Conservation (phyloP, 2,797 vertebrate species). For the Erithacus rubecula region DNA sequence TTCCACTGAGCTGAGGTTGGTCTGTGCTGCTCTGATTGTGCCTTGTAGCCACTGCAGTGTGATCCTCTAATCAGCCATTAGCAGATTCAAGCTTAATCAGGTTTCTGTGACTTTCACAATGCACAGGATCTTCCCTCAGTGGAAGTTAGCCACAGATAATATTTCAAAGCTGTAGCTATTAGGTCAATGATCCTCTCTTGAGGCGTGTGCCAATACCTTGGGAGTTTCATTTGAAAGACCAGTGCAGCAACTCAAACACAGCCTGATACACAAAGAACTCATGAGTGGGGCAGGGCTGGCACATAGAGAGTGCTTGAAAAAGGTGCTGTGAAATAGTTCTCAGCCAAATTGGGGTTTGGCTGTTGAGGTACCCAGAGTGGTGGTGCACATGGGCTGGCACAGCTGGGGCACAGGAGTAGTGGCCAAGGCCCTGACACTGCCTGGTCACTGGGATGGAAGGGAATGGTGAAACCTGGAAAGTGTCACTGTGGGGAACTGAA, state of each 20-base stretch:
- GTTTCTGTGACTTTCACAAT: neutral
- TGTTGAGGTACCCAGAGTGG: neutral
- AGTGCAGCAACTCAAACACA: neutral
- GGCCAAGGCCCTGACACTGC: neutral
- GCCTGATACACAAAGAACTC: neutral
- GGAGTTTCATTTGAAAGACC: neutral
- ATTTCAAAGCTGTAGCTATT: neutral
- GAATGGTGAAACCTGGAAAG: neutral
- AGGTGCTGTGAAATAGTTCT: neutral
- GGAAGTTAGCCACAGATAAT: neutral
- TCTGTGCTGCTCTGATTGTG: neutral
- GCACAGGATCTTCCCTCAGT: neutral
- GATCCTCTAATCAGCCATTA: neutral
- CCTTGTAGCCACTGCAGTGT: neutral
- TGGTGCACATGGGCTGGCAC: too few species aligned
- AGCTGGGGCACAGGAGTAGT: neutral
- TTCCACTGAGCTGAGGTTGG: neutral
- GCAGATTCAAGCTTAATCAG: neutral
- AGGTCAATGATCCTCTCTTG: neutral
- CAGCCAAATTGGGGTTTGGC: neutral
- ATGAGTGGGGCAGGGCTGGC: neutral
- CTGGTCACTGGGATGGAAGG: neutral
- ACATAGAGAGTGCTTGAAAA: neutral
- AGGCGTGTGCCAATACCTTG: neutral
- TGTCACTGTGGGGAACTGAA: neutral